Conservation (phyloP, 1,140 invertebrate species). For the Brachionus sp. region DNA sequence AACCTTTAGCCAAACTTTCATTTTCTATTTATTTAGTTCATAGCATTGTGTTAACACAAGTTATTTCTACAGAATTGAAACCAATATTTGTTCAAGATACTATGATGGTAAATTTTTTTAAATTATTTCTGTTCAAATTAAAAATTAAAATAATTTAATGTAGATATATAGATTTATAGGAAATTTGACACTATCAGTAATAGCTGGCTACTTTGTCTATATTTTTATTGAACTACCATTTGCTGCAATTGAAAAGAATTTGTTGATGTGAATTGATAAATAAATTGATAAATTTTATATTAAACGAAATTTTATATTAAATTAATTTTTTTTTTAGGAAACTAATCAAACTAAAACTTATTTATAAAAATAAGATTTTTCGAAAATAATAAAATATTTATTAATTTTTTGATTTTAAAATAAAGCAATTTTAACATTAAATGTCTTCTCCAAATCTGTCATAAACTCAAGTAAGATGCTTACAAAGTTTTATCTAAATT, state of each 20-base stretch:
- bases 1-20: slow-evolving; percentile 80
- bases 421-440: too few relatives aligned
- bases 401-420: too few relatives aligned
- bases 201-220: neutral
- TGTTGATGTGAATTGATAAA: neutral
- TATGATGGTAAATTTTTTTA: neutral
- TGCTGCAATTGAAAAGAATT: neutral
- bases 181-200: neutral
- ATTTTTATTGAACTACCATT: slow-evolving; percentile 31
- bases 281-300: too few relatives aligned
- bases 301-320: too few relatives aligned
- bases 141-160: neutral
- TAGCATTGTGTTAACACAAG: slow-evolving; percentile 46
- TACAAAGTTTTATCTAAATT: too few relatives aligned
- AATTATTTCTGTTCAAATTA: neutral
- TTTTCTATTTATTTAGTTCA: slow-evolving; percentile 86
- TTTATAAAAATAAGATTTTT: too few relatives aligned
- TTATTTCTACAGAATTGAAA: neutral
- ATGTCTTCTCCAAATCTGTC: too few relatives aligned
- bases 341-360: too few relatives aligned
- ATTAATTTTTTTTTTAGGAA: too few relatives aligned
- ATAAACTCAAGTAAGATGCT: too few relatives aligned
- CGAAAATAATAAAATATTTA: too few relatives aligned
- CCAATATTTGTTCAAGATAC: neutral
- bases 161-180: slow-evolving; percentile 15